Evolutionary conservation across 2,888 invertebrate genomes (phyloP), one percentile per base, ranked within the genome.

Genomic region (Dendrolimus houi): DNA sequence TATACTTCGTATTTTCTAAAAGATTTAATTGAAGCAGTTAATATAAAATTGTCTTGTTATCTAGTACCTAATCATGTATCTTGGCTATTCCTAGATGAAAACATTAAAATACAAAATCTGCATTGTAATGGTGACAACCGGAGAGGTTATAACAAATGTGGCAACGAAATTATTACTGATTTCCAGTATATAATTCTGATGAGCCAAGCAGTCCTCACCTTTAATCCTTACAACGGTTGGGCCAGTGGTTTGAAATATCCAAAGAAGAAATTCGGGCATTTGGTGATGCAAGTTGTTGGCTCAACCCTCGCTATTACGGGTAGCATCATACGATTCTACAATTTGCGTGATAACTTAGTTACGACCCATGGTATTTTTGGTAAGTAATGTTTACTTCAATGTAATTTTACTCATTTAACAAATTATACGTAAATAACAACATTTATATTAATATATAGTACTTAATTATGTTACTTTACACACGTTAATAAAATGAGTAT

Each of bases 181-280:
- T 81, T 81, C 53, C 75, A 87, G 86, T 85, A 85, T 54, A 62
- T 80, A 1, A 62, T 87, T 10, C 57, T 86, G 55, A 79, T 84
- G 78, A 72, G 74, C 29, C 79, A 82, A 72, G 80, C 80, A 0
- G 59, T 85, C 1, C 64, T 82, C 0, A 62, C 76, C 0, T 68
- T 79, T 42, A 83, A 71, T 52, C 74, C 77, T 0, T 62, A 77
- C 54, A 67, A 71, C 0, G 78, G 83, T 29, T 85, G 79, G 80
- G 63, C 78, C 0, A 63, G 64, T 41, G 62, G 66, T 1, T 65
- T 84, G 8, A 70, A 63, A 17, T 64, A 75, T 41, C 69, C 77
- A 0, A 61, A 78, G 1, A 82, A 81, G 62, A 79, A 62, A 56
- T 57, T 62, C 1, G 56, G 77, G 0, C 83, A 84, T 58, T 74